phyloP scores from a whole-genome alignment of 2,888 invertebrate species.

The Noctua fimbriata region DNA sequence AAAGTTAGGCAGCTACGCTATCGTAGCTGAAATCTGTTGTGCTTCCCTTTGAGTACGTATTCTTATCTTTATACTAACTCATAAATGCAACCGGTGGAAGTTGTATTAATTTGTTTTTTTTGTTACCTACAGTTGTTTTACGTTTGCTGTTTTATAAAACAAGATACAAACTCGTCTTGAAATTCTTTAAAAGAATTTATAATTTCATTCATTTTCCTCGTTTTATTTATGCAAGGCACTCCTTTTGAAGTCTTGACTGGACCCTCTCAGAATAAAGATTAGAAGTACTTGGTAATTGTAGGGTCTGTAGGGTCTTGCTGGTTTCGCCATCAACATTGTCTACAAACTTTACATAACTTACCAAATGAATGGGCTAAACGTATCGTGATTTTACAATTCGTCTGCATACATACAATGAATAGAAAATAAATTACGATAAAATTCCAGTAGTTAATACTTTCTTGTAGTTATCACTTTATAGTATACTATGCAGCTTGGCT shows the following conservation, averaged over 20 bases:
- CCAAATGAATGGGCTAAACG: slow-evolving; percentile 28
- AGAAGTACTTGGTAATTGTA: slow-evolving; percentile 28
- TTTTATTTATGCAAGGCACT: slow-evolving; percentile 28
- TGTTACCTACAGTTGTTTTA: background rate
- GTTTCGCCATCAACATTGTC: slow-evolving; percentile 5
- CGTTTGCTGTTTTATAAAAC: background rate
- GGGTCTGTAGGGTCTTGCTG: slow-evolving; percentile 1
- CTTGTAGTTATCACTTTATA: slow-evolving; percentile 2
- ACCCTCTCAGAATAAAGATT: slow-evolving; percentile 36
- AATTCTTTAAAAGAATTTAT: slow-evolving; percentile 4
- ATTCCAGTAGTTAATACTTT: slow-evolving; percentile 11
- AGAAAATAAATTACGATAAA: slow-evolving; percentile 8
- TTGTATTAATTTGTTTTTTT: background rate
- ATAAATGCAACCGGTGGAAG: background rate
- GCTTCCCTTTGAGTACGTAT: background rate
- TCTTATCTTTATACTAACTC: background rate
- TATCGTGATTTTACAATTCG: background rate
- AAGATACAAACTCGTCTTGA: background rate
- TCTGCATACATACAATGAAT: background rate
- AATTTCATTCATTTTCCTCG: slow-evolving; percentile 4
- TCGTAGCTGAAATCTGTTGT: background rate
- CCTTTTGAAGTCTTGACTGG: slow-evolving; percentile 16
- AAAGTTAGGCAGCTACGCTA: background rate
- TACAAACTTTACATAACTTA: slow-evolving; percentile 23
- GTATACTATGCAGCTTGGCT: background rate